Evolutionary conservation across 1,140 invertebrate species (phyloP).

Genomic region (Microplitis mediator): DNA sequence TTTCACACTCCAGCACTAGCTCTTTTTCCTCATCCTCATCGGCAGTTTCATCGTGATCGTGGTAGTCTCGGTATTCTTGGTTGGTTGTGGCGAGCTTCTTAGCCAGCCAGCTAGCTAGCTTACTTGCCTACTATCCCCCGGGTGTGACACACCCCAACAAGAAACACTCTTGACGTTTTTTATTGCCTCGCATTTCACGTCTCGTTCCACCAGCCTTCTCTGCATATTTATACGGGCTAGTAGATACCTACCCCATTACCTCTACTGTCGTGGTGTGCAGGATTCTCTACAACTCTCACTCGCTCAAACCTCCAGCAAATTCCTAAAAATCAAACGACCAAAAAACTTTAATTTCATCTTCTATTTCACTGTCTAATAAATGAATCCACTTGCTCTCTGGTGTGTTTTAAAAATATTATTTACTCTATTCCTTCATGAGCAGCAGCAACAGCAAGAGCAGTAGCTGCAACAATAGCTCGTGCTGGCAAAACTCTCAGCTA

Average conservation of each 20-base stretch:
- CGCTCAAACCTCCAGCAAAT: too few relatives aligned
- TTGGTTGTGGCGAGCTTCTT: slow-evolving; percentile 32
- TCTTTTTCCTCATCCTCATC: too few relatives aligned
- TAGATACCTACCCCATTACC: slow-evolving; percentile 44
- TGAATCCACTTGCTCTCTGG: too few relatives aligned
- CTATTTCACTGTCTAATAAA: too few relatives aligned
- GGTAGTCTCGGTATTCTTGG: slow-evolving; percentile 36
- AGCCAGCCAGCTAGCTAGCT: slow-evolving; percentile 26
- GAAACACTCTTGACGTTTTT: slow-evolving; percentile 58
- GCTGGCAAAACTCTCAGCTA: too few relatives aligned
- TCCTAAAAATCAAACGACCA: too few relatives aligned
- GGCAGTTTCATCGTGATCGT: neutral
- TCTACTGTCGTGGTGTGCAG: slow-evolving; percentile 4
- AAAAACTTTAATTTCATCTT: too few relatives aligned
- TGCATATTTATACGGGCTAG: slow-evolving; percentile 57
- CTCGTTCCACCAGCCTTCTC: slow-evolving; percentile 46
- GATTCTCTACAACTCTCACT: too few relatives aligned
- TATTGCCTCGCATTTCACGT: slow-evolving; percentile 58
- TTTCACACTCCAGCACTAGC: slow-evolving; percentile 19
- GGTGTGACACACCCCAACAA: slow-evolving; percentile 44
- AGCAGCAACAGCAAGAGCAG: too few relatives aligned
- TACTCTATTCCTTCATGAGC: too few relatives aligned
- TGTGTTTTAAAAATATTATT: too few relatives aligned
- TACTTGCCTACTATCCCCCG: slow-evolving; percentile 6
- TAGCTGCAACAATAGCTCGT: too few relatives aligned